Evolutionary conservation across 2,888 invertebrate genomes (phyloP), one percentile per base, ranked within the genome.

Genomic region (Acleris cristana): DNA sequence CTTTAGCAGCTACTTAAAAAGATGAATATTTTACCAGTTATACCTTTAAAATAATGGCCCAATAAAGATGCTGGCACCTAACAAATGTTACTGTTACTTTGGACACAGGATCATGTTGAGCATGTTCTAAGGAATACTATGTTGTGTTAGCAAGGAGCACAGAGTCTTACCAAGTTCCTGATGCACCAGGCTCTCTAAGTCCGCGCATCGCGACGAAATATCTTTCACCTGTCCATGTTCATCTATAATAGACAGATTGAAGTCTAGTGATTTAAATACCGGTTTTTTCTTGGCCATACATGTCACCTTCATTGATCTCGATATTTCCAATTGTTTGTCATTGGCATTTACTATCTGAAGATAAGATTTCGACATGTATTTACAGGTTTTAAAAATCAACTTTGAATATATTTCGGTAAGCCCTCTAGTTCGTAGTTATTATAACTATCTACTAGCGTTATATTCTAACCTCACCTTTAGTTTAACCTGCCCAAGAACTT

Each of bases 161-260:
- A 3, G 16, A n/a, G 68, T 75, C 78, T 72, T 78, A 92, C 93
- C 93, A 65, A 95, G 90, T 81, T 94, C 94, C 71, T 94, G 93
- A 71, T 95, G 94, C 93, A 98, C 95, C 77, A 97, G 95, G 45
- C 86, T 81, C 84, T 97, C 95, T 60, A 96, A 93, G 82, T 98
- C 96, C 0, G 93, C 93, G 87, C 96, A 96, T 77, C 96, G 94
- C 53, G 94, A 94, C 49, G 94, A 95, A 62, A 95, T 91, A 45
- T 95, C 94, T 65, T 94, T 93, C 18, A 90, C 84, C 67, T 85
- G 83, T 1, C 92, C 93, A 69, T 84, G 85, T 26, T 88, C 90
- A 78, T 91, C 91, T 71, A 80, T 87, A 79, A 93, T 90, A 56
- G 92, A 94, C 19, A 97, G 84, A 16, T 95, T 94, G 8, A 94